Conservation (phyloP, 2,797 vertebrate species). For the Sitta carolinensis region DNA sequence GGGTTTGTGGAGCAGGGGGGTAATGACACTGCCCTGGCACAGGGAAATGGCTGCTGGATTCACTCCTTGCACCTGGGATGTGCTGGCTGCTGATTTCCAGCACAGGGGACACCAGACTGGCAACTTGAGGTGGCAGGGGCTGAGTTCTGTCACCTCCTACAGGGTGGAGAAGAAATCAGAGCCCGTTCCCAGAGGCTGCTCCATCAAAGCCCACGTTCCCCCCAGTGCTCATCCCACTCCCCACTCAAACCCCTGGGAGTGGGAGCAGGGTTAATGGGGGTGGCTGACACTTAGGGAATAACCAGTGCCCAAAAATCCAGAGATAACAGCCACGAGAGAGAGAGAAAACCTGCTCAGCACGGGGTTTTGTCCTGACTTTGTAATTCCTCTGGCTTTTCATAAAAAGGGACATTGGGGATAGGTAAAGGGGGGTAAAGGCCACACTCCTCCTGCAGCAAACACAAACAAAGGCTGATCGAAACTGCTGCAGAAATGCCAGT, state of each 20-base stretch:
- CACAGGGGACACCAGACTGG: rapidly evolving
- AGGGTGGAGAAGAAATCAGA: not conserved
- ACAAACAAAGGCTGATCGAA: not conserved
- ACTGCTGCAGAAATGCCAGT: not conserved
- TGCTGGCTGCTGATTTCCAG: not conserved
- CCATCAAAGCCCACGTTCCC: rapidly evolving
- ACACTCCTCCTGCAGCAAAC: not conserved
- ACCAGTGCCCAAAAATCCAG: not conserved
- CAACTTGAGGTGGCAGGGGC: not conserved
- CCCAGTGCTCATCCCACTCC: rapidly evolving
- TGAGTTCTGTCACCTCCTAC: not conserved
- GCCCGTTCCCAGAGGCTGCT: not conserved
- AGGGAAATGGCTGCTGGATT: not conserved
- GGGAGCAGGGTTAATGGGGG: not conserved
- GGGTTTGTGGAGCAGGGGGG: not conserved
- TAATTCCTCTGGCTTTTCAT: not conserved
- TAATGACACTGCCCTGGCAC: not conserved
- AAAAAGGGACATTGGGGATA: not conserved
- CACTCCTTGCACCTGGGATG: rapidly evolving
- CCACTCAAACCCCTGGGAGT: not conserved
- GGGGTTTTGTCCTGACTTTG: not conserved
- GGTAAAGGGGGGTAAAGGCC: not conserved
- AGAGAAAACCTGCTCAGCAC: not conserved
- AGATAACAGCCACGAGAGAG: not conserved
- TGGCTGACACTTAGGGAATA: not conserved